These are phyloP conservation scores for Morone saxatilis DNA, from an alignment of 2,113 vertebrate genomes.

Conservation along the genomic window DNA sequence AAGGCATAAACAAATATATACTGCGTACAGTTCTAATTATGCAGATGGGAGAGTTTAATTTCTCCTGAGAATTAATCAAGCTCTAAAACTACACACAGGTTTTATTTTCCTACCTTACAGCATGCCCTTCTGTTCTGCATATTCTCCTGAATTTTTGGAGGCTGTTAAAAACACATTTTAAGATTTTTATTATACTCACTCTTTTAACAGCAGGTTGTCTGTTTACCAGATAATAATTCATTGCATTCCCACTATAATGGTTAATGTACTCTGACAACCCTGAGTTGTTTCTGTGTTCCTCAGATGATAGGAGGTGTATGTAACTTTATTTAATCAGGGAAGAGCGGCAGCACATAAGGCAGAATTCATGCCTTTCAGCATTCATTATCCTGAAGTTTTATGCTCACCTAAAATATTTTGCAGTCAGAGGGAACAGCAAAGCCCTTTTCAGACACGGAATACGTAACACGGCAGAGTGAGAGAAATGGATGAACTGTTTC, in stretches of 20 bases:
- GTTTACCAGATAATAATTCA: neutral
- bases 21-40: neutral
- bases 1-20: neutral
- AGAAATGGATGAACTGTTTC: too few species aligned
- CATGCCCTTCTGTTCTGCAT: neutral
- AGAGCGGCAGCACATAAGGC: too few species aligned
- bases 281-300: too few species aligned
- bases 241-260: neutral
- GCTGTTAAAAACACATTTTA: neutral
- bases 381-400: too few species aligned
- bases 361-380: too few species aligned
- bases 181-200: neutral
- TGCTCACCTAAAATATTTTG: too few species aligned
- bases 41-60: neutral
- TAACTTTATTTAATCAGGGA: too few species aligned
- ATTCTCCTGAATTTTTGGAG: neutral
- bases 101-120: neutral
- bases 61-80: neutral
- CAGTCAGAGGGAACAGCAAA: too few species aligned
- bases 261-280: neutral
- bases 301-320: too few species aligned
- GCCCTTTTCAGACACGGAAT: too few species aligned
- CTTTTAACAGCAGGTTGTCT: neutral
- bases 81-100: neutral
- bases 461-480: too few species aligned